Evolutionary conservation across 2,888 invertebrate species (phyloP).

Genomic region (Drosophila pseudotalamancana): DNA sequence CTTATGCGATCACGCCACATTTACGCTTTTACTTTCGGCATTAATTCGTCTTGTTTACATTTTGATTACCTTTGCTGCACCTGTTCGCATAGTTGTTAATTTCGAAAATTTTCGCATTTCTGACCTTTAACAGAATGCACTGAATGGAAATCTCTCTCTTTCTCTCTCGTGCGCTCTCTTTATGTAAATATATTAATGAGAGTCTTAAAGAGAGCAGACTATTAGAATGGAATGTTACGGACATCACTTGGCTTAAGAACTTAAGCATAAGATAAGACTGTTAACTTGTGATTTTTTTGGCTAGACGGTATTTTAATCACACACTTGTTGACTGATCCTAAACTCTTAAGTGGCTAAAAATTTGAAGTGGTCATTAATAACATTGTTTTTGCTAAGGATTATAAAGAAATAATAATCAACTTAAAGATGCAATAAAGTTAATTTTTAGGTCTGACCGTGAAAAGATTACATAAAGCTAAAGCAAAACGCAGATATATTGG

Average conservation of each 20-base stretch:
- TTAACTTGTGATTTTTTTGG: neutral
- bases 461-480: conserved; percentile 15
- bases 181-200: too few relatives aligned
- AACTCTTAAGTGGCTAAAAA: neutral
- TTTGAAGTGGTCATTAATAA: neutral
- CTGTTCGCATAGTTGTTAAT: conserved; percentile 11
- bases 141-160: neutral
- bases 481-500: conserved; percentile 44
- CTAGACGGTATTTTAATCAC: neutral
- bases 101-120: conserved; percentile 3
- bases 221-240: too few relatives aligned
- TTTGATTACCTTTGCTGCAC: neutral
- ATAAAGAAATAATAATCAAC: neutral
- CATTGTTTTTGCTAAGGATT: neutral
- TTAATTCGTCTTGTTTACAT: conserved; percentile 18
- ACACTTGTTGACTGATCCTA: conserved; percentile 2
- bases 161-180: neutral
- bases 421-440: neutral
- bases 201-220: neutral
- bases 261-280: conserved; percentile 7
- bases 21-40: conserved; percentile 50
- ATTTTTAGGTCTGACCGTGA: conserved; percentile 1
- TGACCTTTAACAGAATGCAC: conserved; percentile 31
- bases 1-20: conserved; percentile 21
- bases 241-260: neutral